Evolutionary conservation across 2,888 invertebrate genomes (phyloP), one percentile per base, ranked within the genome.

Genomic region (Gymnocheta viridis): DNA sequence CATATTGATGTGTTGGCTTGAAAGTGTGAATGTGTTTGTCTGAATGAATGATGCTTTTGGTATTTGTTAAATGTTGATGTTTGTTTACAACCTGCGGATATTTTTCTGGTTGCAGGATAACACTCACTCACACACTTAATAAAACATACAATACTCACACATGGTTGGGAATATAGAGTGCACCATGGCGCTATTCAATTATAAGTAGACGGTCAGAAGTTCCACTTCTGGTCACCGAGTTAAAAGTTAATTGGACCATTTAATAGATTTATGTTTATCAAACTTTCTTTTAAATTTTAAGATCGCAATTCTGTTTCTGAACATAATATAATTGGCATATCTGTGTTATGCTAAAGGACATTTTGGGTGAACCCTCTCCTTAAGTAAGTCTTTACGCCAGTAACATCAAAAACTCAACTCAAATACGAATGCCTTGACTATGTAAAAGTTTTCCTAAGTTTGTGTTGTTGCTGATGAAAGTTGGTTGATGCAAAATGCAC

Each of bases 31-130:
- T 35, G n/a, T 12, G 47, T 62, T 64, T 66, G 62, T 41, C 47
- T 72, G 27, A 66, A 24, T 66, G 56, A 47, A 24, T 67, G 76
- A 47, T 56, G 41, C 38, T 66, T 17, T 56, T 29, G 32, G 62
- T 54, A 76, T 82, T 76, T 82, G 79, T 82, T 76, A 58, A 73
- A 81, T 80, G 77, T 60, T 72, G 62, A 73, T 77, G 72, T 84
- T 85, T 82, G 73, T 82, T 82, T 82, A 80, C 58, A 74, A 82
- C 85, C 85, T 85, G 82, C 76, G 85, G 81, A 81, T 85, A 81
- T 85, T 82, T 85, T 80, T 72, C 67, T 72, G 72, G 76, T 84
- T 84, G 41, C 12, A 69, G 49, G 44, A 72, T 67, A 67, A 58
- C 27, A 72, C 19, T 51, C 38, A 24, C 51, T 14, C 29, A 47